Evolutionary conservation across 2,113 vertebrate genomes (phyloP).

Genomic region (Platichthys flesus): DNA sequence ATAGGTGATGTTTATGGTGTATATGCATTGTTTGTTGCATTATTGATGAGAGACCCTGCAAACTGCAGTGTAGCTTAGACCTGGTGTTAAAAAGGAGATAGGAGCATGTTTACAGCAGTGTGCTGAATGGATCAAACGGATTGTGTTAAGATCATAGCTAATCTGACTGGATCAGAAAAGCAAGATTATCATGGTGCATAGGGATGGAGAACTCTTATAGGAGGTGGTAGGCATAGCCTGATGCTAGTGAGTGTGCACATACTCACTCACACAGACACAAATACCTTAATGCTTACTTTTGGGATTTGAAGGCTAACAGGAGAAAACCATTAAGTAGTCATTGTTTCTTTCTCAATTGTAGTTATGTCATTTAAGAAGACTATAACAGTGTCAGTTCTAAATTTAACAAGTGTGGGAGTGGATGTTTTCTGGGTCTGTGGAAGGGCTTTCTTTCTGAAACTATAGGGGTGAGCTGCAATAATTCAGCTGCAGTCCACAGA

Average conservation of each 20-base stretch:
- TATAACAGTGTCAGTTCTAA: too few relatives aligned
- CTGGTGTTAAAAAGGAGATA: constrained; percentile 43
- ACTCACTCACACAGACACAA: not conserved
- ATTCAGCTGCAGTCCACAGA: too few relatives aligned
- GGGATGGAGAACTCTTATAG: constrained; percentile 32
- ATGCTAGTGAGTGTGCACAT: not conserved
- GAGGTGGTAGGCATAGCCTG: not conserved
- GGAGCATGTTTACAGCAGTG: constrained; percentile 43
- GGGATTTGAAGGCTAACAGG: constrained; percentile 16
- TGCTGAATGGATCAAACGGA: constrained; percentile 57
- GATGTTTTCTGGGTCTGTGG: too few relatives aligned
- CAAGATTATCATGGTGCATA: constrained; percentile 25
- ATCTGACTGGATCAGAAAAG: constrained; percentile 67
- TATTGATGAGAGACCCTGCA: constrained; percentile 41
- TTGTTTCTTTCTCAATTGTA: not conserved
- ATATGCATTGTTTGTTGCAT: constrained; percentile 22
- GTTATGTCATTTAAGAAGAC: not conserved
- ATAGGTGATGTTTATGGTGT: not conserved
- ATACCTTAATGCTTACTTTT: constrained; percentile 4
- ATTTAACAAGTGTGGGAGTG: too few relatives aligned
- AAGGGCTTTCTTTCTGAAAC: too few relatives aligned
- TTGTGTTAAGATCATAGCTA: constrained; percentile 66
- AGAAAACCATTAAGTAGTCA: not conserved
- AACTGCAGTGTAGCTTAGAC: constrained; percentile 42
- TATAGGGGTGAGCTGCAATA: too few relatives aligned